Evolutionary conservation across 1,140 invertebrate species (phyloP).

Genomic region (Ceratitis capitata): DNA sequence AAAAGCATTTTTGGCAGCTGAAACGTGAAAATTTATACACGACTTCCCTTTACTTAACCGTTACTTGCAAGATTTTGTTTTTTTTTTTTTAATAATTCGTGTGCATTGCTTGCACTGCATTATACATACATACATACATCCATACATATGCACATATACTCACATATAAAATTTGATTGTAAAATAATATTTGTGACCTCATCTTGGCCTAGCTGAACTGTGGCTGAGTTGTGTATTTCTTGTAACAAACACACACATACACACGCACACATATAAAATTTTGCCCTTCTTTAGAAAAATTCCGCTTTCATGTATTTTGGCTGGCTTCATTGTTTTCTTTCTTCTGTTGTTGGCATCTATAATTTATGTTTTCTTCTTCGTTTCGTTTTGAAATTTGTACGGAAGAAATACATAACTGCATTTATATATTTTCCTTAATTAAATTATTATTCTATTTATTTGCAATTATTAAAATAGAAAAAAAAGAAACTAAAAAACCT

Average conservation of each 20-base stretch:
- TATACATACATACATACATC: neutral
- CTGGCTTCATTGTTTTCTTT: neutral
- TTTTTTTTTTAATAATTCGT: neutral
- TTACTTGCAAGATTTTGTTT: slow-evolving; percentile 4
- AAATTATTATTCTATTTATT: too few relatives aligned
- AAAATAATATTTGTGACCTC: slow-evolving; percentile 32
- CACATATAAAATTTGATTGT: neutral
- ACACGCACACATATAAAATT: too few relatives aligned
- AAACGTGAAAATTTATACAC: slow-evolving; percentile 24
- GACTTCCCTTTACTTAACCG: neutral
- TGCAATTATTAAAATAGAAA: too few relatives aligned
- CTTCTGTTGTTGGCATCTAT: neutral
- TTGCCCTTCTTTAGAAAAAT: neutral
- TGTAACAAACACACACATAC: neutral
- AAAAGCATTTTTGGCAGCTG: slow-evolving; percentile 33
- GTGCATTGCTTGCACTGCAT: neutral
- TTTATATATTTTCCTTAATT: too few relatives aligned
- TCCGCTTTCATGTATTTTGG: neutral
- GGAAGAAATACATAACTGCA: too few relatives aligned
- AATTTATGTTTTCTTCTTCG: slow-evolving; percentile 24
- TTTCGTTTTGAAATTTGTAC: too few relatives aligned
- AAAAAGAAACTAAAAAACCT: too few relatives aligned
- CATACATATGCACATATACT: neutral
- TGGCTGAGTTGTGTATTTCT: neutral
- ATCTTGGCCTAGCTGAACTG: neutral